Evolutionary conservation across 2,888 invertebrate species (phyloP).

Genomic region (Alsophila aescularia): DNA sequence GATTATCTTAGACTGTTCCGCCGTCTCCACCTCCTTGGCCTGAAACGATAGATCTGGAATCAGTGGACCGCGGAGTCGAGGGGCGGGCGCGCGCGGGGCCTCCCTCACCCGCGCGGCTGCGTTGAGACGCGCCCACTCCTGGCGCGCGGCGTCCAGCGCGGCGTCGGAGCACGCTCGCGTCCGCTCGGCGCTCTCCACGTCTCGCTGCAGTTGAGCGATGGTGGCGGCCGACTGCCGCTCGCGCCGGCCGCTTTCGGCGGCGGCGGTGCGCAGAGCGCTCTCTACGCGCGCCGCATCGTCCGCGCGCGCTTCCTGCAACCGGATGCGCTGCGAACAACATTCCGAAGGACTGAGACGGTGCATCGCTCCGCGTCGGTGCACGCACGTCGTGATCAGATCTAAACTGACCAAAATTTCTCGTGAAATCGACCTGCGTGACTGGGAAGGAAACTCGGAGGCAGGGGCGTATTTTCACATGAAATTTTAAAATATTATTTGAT

Average conservation of each 20-base stretch:
- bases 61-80: not conserved
- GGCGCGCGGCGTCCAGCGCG: constrained; percentile 39
- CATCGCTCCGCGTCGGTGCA: too few species aligned
- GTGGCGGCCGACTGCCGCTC: constrained; percentile 45
- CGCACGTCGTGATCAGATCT: too few species aligned
- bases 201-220: constrained; percentile 52
- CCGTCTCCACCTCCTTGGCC: constrained; percentile 58
- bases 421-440: too few species aligned
- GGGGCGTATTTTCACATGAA: too few species aligned
- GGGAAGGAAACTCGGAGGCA: too few species aligned
- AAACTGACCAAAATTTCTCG: too few species aligned
- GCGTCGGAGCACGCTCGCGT: constrained; percentile 43
- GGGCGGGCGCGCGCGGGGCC: not conserved
- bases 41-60: constrained; percentile 29
- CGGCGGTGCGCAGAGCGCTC: not conserved
- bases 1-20: constrained; percentile 56
- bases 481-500: too few species aligned
- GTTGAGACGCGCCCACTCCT: not conserved
- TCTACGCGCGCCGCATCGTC: not conserved
- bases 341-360: too few species aligned
- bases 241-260: not conserved
- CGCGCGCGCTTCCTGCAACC: not conserved
- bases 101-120: not conserved
- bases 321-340: too few species aligned
- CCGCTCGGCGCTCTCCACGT: constrained; percentile 48